Base-by-base conservation (phyloP, 2,113 vertebrate species). In the Peromyscus leucopus region DNA sequence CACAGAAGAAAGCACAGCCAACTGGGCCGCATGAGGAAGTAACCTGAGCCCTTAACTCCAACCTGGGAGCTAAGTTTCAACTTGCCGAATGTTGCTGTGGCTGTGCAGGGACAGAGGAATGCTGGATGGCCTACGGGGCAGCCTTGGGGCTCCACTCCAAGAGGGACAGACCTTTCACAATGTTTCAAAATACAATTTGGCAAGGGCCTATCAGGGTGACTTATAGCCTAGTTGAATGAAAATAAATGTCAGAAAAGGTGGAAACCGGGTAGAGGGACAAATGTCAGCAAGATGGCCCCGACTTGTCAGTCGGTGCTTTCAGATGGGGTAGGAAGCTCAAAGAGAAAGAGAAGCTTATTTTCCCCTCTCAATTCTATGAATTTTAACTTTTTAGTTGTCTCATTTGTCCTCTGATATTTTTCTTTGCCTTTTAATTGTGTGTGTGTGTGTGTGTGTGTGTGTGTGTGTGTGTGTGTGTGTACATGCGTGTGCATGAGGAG, bases 1-100 rank as follows among this genome's bases (percentile, higher is more conserved):
- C 95, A 82, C 85, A 22, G 82, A 91, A 48, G 91, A 59, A 82
- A 92, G 76, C 71, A 57, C 26, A 80, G 93, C 95, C 97, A 97
- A 46, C 71, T 92, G 71, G 94, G 94, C 93, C 84, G 85, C 93
- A 76, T 85, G 94, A 87, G 94, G 42, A 65, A 83, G 94, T 92
- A 96, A 96, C 42, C 86, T 39, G 95, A 97, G 85, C 75, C 67
- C 36, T 93, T 17, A 11, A 21, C 91, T 87, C 69, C 78, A 86
- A 55, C 75, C 95, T 65, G 31, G 8, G 55, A 96, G 89, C 91
- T 51, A 15, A 75, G 19, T 71, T 75, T 72, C 80, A 46, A 17
- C 89, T 79, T 72, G 75, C 72, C 8, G n/a, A 24, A 82, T 26
- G 19, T 76, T 13, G 22, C 10, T 0, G 16, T 28, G 39, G 79